Conservation (phyloP, 2,797 vertebrate species). For the Ambastaia sidthimunki region DNA sequence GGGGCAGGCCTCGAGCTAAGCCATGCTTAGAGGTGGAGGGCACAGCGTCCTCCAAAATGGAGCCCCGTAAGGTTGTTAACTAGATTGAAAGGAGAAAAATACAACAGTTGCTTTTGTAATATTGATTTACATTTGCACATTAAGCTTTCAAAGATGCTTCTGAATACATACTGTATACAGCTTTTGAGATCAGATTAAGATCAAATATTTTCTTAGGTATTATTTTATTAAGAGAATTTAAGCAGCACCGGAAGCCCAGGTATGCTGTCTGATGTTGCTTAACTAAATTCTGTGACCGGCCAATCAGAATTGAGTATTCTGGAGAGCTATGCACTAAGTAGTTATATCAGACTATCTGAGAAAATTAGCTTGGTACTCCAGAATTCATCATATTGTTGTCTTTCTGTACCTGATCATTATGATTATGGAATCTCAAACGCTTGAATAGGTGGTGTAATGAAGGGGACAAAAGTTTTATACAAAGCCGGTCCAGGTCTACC, state of each 20-base stretch:
- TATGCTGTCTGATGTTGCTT: background rate
- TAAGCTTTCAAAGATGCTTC: background rate
- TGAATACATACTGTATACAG: background rate
- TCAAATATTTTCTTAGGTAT: background rate
- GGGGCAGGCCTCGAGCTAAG: constrained; percentile 89
- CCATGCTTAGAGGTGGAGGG: constrained; percentile 97
- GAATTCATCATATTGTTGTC: background rate
- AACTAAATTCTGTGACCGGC: background rate
- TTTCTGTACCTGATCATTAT: constrained; percentile 15
- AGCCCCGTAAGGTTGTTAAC: constrained; percentile 93
- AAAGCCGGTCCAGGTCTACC: constrained; percentile 26
- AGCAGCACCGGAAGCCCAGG: background rate
- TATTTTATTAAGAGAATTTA: background rate
- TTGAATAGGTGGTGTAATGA: background rate
- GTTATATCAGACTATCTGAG: background rate
- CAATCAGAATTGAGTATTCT: background rate
- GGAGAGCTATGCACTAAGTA: background rate
- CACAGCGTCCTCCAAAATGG: constrained; percentile 92
- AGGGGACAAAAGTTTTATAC: constrained; percentile 32
- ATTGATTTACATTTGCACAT: background rate
- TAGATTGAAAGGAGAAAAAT: constrained; percentile 61
- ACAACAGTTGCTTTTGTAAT: background rate
- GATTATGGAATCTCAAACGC: constrained; percentile 21
- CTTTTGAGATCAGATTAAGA: background rate
- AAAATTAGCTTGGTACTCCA: constrained; percentile 18